These are phyloP conservation scores for Florisuga fusca DNA, from an alignment of 2,797 vertebrate genomes.

Conservation along the genomic window DNA sequence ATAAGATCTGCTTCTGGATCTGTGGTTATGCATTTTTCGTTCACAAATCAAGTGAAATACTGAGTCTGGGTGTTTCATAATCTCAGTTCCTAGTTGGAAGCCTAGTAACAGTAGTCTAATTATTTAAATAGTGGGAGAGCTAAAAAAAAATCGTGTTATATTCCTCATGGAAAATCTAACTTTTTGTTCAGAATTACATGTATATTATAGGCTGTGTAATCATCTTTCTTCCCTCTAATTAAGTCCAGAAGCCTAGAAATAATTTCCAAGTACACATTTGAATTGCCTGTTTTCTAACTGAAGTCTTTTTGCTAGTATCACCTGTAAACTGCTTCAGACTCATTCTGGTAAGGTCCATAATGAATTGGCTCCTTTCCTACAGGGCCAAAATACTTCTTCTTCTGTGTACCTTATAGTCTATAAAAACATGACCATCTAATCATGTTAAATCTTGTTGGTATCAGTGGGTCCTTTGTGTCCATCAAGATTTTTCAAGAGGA, in stretches of 20 bases:
- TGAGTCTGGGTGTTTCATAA: not conserved
- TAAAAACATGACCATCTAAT: not conserved
- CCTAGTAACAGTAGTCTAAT: not conserved
- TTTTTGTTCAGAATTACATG: constrained; percentile 9
- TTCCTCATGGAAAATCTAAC: constrained; percentile 30
- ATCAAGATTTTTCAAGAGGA: not conserved
- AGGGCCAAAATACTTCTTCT: not conserved
- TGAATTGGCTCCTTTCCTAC: not conserved
- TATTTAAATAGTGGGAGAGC: constrained; percentile 4
- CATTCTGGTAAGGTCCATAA: not conserved
- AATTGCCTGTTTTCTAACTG: not conserved
- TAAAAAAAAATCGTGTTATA: not conserved
- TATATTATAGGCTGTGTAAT: not conserved
- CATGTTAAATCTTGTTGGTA: not conserved
- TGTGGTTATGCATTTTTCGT: accelerated
- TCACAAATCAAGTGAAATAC: not conserved
- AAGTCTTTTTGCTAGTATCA: not conserved
- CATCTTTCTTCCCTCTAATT: not conserved
- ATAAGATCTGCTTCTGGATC: not conserved
- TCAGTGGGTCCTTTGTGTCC: not conserved
- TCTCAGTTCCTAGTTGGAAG: not conserved
- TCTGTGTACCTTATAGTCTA: not conserved
- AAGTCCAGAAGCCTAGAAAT: not conserved
- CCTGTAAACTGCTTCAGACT: not conserved
- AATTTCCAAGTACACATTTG: not conserved